phyloP scores from a whole-genome alignment of 2,113 vertebrate genomes.

The Semnornis frantzii region DNA sequence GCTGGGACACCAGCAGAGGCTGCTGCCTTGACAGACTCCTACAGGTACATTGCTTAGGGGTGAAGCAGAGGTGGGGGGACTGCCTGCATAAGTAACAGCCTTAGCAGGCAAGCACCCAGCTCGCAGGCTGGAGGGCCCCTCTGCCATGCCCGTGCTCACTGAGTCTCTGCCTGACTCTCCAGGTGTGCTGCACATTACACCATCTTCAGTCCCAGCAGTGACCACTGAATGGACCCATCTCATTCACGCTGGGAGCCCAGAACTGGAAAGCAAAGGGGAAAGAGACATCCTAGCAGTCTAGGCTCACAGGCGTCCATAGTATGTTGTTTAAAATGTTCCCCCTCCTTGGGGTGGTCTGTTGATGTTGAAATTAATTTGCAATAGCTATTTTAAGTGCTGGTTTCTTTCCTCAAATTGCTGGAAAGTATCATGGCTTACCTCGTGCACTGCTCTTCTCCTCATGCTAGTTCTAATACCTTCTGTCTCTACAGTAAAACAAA shows the following conservation, averaged over 20 bases:
- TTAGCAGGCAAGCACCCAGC: background rate
- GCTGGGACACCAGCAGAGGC: background rate
- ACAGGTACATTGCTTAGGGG: background rate
- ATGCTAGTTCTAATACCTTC: slow-evolving; percentile 2
- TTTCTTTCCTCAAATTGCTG: slow-evolving; percentile 33
- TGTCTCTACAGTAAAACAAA: slow-evolving; percentile 27
- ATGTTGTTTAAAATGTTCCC: background rate
- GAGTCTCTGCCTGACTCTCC: background rate
- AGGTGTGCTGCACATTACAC: background rate
- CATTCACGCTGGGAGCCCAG: background rate
- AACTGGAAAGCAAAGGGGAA: background rate
- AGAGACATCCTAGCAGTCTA: background rate
- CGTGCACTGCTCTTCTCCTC: background rate
- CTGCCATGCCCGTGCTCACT: accelerated
- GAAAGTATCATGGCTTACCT: slow-evolving; percentile 32
- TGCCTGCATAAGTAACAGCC: background rate
- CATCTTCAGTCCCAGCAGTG: background rate
- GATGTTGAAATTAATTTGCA: slow-evolving; percentile 21
- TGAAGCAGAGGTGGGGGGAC: background rate
- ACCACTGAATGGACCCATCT: background rate
- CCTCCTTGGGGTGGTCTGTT: background rate
- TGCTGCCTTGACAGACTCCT: background rate
- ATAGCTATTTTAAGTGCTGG: slow-evolving; percentile 13
- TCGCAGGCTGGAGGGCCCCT: background rate
- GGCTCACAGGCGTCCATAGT: background rate